Conservation (phyloP, 2,888 invertebrate genomes). For the Nasonia oneida region DNA sequence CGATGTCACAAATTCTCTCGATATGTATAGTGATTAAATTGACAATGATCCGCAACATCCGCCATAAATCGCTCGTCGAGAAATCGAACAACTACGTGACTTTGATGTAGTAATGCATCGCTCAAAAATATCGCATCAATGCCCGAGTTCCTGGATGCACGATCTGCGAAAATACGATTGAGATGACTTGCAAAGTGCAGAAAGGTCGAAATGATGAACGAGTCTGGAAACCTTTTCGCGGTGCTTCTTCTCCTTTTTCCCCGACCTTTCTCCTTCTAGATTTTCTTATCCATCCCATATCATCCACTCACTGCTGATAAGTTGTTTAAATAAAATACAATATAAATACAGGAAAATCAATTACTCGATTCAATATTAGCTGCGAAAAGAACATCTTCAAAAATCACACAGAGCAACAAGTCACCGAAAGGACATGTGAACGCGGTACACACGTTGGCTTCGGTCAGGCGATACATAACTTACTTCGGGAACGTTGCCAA, state of each 20-base stretch:
- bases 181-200: constrained; percentile 23
- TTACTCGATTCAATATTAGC: too few relatives aligned
- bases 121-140: not conserved
- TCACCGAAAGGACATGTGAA: constrained; percentile 10
- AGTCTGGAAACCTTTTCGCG: not conserved
- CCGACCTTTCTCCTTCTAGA: not conserved
- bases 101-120: not conserved
- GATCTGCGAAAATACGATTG: constrained; percentile 28
- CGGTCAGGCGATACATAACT: constrained; percentile 29
- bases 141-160: not conserved
- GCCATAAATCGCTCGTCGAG: not conserved
- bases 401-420: constrained; percentile 44
- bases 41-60: too few relatives aligned
- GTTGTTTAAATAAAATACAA: not conserved
- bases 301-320: not conserved
- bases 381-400: not conserved
- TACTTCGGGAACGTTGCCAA: constrained; percentile 44
- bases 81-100: not conserved
- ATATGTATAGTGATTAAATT: too few relatives aligned
- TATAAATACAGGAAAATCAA: not conserved
- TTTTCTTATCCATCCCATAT: not conserved
- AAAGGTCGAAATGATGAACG: constrained; percentile 32
- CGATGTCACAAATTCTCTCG: too few relatives aligned
- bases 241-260: not conserved
- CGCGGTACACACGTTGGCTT: not conserved